Conservation (phyloP, 2,113 vertebrate species). For the Panthera tigris region DNA sequence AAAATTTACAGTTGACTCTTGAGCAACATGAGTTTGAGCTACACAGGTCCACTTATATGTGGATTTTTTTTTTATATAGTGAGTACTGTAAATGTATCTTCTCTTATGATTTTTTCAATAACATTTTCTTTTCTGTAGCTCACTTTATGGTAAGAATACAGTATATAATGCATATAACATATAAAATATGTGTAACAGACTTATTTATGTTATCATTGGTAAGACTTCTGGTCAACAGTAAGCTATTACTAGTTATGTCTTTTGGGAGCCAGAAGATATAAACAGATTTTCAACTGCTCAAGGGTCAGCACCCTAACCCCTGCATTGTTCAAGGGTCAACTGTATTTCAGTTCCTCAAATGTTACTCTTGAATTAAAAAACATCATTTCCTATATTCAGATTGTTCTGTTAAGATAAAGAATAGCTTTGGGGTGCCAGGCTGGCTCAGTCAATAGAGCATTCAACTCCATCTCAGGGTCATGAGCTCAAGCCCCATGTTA, state of each 20-base stretch:
- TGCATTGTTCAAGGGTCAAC: neutral
- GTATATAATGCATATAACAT: neutral
- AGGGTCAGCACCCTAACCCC: neutral
- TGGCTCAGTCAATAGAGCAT: too few relatives aligned
- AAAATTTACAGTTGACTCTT: neutral
- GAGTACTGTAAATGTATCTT: neutral
- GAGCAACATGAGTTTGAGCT: neutral
- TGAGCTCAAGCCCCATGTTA: too few relatives aligned
- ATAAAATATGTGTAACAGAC: neutral
- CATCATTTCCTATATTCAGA: neutral
- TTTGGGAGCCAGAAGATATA: neutral
- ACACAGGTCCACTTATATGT: neutral
- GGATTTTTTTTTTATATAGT: neutral
- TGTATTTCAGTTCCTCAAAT: constrained; percentile 25
- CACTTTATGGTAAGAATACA: neutral
- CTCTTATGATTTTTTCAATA: neutral
- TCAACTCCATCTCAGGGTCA: too few relatives aligned
- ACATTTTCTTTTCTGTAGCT: neutral
- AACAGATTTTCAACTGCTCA: neutral
- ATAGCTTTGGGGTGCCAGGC: neutral
- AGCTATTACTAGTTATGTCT: neutral
- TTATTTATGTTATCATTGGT: neutral
- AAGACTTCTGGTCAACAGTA: neutral
- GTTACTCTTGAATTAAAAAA: neutral
- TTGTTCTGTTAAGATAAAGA: constrained; percentile 23